Percentiles rank a stretch among this genome's conserved stretches.
phyloP scores from a whole-genome alignment of 2,888 invertebrate genomes.

The Mylabris sibirica region DNA sequence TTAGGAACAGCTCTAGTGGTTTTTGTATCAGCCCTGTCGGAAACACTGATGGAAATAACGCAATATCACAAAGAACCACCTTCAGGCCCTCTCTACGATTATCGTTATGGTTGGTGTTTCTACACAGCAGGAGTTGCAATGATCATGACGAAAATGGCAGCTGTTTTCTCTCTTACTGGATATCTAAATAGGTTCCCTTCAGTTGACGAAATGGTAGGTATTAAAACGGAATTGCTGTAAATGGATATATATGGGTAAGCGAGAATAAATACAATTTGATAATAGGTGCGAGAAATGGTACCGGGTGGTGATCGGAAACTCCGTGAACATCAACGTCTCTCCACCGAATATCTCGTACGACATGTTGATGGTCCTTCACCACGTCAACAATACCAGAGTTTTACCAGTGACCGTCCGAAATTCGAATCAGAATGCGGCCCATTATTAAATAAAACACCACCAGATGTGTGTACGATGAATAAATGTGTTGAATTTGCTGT shows the following conservation, averaged over 20 bases:
- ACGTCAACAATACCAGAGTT: constrained; percentile 51
- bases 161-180: constrained; percentile 67
- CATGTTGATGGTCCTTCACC: constrained; percentile 46
- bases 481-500: constrained; percentile 54
- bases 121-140: constrained; percentile 68
- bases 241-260: background rate
- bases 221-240: background rate
- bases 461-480: constrained; percentile 62
- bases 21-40: constrained; percentile 68
- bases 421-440: constrained; percentile 59
- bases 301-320: constrained; percentile 68
- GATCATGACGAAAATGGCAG: constrained; percentile 67
- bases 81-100: constrained; percentile 57
- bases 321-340: constrained; percentile 65
- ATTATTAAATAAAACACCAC: constrained; percentile 61
- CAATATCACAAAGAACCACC: constrained; percentile 59
- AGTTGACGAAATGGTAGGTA: constrained; percentile 68
- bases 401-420: constrained; percentile 47
- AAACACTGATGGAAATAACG: constrained; percentile 65
- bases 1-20: constrained; percentile 69
- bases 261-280: background rate
- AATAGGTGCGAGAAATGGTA: constrained; percentile 69
- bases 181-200: constrained; percentile 68
- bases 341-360: constrained; percentile 64
- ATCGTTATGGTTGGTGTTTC: constrained; percentile 71